phyloP scores from a whole-genome alignment of 1,140 invertebrate species.

The Pogonomyrmex californicus region DNA sequence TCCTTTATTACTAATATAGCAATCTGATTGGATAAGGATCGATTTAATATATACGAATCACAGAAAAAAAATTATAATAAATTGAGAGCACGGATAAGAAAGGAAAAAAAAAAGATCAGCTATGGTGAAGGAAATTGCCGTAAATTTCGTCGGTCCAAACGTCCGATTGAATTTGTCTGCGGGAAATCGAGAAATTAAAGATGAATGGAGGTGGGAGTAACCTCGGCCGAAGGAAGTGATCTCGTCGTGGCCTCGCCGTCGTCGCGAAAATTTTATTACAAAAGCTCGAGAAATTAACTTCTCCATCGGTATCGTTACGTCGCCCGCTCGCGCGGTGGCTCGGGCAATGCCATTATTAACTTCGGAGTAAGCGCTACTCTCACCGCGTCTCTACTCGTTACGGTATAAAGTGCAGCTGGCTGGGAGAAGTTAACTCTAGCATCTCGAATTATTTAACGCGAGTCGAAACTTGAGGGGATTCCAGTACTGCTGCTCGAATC shows the following conservation, averaged over 20 bases:
- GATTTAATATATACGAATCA: slow-evolving; percentile 4
- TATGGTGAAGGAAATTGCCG: slow-evolving; percentile 20
- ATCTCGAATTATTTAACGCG: slow-evolving; percentile 57
- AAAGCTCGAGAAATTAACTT: slow-evolving; percentile 59
- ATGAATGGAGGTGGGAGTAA: slow-evolving; percentile 36
- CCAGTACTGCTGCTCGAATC: slow-evolving; percentile 18
- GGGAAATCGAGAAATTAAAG: slow-evolving; percentile 64
- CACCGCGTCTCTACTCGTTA: slow-evolving; percentile 28
- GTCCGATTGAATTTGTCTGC: slow-evolving; percentile 66
- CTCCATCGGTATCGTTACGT: slow-evolving; percentile 23
- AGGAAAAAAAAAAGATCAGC: not conserved
- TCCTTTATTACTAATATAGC: not conserved
- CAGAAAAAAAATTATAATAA: not conserved
- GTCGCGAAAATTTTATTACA: slow-evolving; percentile 60
- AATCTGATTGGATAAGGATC: not conserved
- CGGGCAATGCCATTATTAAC: slow-evolving; percentile 52
- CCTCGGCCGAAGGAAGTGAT: not conserved
- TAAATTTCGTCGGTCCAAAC: slow-evolving; percentile 67
- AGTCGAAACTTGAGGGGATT: slow-evolving; percentile 42
- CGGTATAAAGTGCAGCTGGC: slow-evolving; percentile 55
- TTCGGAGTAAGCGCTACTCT: slow-evolving; percentile 43
- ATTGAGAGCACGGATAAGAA: not conserved
- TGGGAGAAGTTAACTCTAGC: slow-evolving; percentile 49
- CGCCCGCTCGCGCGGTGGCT: not conserved
- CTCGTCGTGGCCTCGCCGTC: not conserved